Evolutionary conservation across 2,113 vertebrate genomes (phyloP), one percentile per base, ranked within the genome.

Genomic region (Odocoileus virginianus): DNA sequence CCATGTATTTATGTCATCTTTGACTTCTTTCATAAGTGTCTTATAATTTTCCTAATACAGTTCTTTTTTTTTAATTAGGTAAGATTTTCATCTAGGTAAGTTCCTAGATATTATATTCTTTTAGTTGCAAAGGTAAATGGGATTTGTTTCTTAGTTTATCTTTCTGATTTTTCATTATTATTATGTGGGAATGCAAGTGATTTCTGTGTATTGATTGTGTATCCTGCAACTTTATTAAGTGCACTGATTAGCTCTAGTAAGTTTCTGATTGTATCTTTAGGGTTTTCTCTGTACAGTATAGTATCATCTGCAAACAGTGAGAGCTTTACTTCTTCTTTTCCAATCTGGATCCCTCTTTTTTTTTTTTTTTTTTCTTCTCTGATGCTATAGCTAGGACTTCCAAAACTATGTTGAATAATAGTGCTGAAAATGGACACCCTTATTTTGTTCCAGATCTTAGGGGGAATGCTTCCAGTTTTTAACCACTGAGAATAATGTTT

Each of bases 361-460:
- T 10, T 67, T 61, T 61, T 61, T 61, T 61, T 33, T 64, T 33
- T 33, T 16, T 0, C 3, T n/a, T n/a, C 1, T 64, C 30, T n/a
- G 61, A n/a, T n/a, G 7, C 61, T n/a, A 7, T 64, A 64, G 15
- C 61, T 64, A 30, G 61, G 33, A 64, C 28, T 64, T n/a, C 17
- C 30, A 64, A 64, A 64, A 33, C 7, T 64, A 64, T n/a, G 33
- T 64, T 64, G 61, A 64, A 19, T 64, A 64, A 64, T 64, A 64
- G 7, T 64, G 15, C 15, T 64, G 61, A 64, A n/a, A 64, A 14
- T 64, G 61, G 33, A n/a, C 1, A n/a, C 61, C 7, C 7, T n/a
- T 64, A n/a, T 64, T 30, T 64, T 64, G 33, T 17, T 17, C 3
- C 0, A 0, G 6, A n/a, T 64, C 61, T n/a, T n/a, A 64, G 7